phyloP scores from a whole-genome alignment of 2,113 vertebrate genomes.

The Passerina amoena region DNA sequence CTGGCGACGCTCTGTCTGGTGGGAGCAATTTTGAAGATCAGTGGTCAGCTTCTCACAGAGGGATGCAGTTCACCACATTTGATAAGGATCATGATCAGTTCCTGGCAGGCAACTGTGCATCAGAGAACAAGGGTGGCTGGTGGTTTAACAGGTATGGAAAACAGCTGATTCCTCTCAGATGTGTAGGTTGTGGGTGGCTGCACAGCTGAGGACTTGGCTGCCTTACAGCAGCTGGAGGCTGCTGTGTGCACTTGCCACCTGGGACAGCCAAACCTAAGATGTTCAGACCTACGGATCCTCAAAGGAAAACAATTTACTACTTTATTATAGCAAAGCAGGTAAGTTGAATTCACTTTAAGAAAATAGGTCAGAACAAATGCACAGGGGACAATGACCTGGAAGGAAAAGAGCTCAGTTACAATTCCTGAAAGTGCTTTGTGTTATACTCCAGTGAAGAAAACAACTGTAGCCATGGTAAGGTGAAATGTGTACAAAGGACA shows the following conservation, averaged over 20 bases:
- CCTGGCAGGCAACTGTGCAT: constrained; percentile 83
- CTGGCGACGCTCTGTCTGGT: constrained; percentile 85
- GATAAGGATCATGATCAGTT: constrained; percentile 89
- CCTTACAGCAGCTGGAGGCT: background rate
- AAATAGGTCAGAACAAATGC: background rate
- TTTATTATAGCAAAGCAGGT: background rate
- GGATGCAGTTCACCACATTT: constrained; percentile 88
- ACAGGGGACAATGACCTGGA: background rate
- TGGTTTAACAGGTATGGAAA: constrained; percentile 89
- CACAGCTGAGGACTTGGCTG: background rate
- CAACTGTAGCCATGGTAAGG: background rate
- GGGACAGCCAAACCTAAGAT: background rate
- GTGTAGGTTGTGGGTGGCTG: background rate
- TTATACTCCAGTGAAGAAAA: background rate
- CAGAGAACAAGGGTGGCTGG: constrained; percentile 86
- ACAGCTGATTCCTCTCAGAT: background rate
- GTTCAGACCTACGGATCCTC: background rate
- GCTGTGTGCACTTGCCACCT: background rate
- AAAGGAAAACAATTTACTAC: background rate
- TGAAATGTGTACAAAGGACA: background rate
- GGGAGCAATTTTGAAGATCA: constrained; percentile 80
- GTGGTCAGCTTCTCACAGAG: constrained; percentile 84
- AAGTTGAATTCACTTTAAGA: background rate
- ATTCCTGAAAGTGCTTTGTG: background rate
- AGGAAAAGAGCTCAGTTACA: background rate